These are phyloP conservation scores for Cephalopterus ornatus DNA, from an alignment of 2,113 vertebrate species.

Conservation along the genomic window DNA sequence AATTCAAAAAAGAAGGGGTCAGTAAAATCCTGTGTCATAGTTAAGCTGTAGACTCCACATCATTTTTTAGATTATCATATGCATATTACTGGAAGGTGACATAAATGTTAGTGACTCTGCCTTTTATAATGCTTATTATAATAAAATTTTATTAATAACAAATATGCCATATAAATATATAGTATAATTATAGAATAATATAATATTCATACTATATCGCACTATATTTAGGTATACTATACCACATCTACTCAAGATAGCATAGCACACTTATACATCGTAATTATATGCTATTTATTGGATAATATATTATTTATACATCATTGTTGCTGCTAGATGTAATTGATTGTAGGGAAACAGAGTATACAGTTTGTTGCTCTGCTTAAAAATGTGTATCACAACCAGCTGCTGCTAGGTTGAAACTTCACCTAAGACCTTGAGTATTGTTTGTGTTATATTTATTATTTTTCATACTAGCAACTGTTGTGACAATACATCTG, in stretches of 20 bases:
- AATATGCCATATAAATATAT: background rate
- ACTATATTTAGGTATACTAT: background rate
- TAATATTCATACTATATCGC: background rate
- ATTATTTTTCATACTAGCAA: background rate
- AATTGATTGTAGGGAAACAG: background rate
- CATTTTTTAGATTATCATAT: background rate
- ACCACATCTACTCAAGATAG: background rate
- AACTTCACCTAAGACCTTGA: background rate
- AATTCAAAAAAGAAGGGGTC: background rate
- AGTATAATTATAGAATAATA: background rate
- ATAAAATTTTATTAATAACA: background rate
- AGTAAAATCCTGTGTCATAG: background rate
- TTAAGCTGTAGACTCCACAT: background rate
- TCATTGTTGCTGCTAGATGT: background rate
- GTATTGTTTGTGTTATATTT: background rate
- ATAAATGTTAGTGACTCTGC: background rate
- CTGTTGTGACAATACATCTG: background rate
- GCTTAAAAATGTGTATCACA: background rate
- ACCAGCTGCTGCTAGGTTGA: background rate
- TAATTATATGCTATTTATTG: background rate
- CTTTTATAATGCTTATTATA: background rate
- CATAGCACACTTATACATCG: background rate
- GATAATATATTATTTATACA: background rate
- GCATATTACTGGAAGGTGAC: background rate
- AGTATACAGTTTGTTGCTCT: background rate